phyloP scores from a whole-genome alignment of 2,888 invertebrate species.

The Euclidia mi region DNA sequence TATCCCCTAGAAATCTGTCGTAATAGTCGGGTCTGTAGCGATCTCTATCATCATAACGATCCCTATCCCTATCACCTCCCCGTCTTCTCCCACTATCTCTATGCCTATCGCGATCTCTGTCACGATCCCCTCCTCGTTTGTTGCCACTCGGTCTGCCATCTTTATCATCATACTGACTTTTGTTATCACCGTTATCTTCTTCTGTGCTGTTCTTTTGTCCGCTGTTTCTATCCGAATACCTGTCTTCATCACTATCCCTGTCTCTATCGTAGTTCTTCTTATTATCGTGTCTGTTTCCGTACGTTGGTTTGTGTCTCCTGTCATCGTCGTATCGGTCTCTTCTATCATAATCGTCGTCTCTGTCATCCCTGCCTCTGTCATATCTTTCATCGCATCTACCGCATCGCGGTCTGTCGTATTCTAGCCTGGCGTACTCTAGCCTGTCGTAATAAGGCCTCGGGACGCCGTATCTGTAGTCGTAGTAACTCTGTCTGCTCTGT shows the following conservation, averaged over 20 bases:
- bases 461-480: slow-evolving; percentile 76
- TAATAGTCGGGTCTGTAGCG: slow-evolving; percentile 84
- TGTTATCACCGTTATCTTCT: slow-evolving; percentile 74
- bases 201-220: slow-evolving; percentile 76
- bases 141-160: slow-evolving; percentile 64
- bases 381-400: slow-evolving; percentile 74
- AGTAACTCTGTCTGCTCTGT: slow-evolving; percentile 80
- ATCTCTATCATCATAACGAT: slow-evolving; percentile 78
- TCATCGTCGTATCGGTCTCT: slow-evolving; percentile 60
- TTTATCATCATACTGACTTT: slow-evolving; percentile 70
- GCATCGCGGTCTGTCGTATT: slow-evolving; percentile 73
- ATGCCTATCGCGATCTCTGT: slow-evolving; percentile 73
- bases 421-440: slow-evolving; percentile 58
- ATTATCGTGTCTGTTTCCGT: slow-evolving; percentile 76
- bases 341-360: slow-evolving; percentile 68
- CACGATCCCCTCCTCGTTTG: slow-evolving; percentile 69
- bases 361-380: slow-evolving; percentile 60
- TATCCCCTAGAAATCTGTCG: slow-evolving; percentile 80
- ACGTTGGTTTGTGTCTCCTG: slow-evolving; percentile 73
- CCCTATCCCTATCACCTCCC: slow-evolving; percentile 60
- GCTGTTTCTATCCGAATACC: slow-evolving; percentile 66
- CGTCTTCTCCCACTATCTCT: slow-evolving; percentile 58
- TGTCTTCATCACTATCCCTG: slow-evolving; percentile 65
- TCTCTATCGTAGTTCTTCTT: slow-evolving; percentile 61
- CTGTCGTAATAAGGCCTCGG: slow-evolving; percentile 73